phyloP scores from a whole-genome alignment of 2,888 invertebrate species.

The Acrocyrtus sp. region DNA sequence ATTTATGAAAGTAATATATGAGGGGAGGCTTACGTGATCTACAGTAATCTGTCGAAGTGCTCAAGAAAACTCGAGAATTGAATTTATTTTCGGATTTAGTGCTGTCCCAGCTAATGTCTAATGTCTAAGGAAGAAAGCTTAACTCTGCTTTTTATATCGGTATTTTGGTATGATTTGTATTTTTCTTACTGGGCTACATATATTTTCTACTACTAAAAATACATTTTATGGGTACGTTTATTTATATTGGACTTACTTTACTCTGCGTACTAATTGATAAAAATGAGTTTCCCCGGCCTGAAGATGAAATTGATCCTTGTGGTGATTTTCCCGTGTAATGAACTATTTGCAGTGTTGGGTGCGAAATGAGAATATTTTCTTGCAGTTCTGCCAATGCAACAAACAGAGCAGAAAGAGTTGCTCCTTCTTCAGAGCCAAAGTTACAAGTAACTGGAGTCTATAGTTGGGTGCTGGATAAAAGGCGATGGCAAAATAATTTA shows the following conservation, averaged over 20 bases:
- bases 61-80: too few relatives aligned
- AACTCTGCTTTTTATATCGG: too few relatives aligned
- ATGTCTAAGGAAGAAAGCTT: too few relatives aligned
- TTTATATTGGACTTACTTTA: neutral
- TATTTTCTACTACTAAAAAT: too few relatives aligned
- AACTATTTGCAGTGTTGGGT: neutral
- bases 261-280: neutral
- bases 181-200: too few relatives aligned
- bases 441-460: slow-evolving; percentile 27
- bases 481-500: slow-evolving; percentile 11
- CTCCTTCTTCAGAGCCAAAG: slow-evolving; percentile 19
- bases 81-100: too few relatives aligned
- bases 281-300: neutral
- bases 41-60: too few relatives aligned
- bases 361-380: neutral
- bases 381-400: neutral
- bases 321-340: neutral
- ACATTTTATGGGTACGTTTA: too few relatives aligned
- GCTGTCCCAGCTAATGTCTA: too few relatives aligned
- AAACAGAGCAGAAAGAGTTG: slow-evolving; percentile 2
- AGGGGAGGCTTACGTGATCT: too few relatives aligned
- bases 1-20: too few relatives aligned
- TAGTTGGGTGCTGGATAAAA: slow-evolving; percentile 30
- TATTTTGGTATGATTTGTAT: too few relatives aligned
- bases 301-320: neutral